Conservation (phyloP, 2,797 vertebrate species). For the Prionace glauca region DNA sequence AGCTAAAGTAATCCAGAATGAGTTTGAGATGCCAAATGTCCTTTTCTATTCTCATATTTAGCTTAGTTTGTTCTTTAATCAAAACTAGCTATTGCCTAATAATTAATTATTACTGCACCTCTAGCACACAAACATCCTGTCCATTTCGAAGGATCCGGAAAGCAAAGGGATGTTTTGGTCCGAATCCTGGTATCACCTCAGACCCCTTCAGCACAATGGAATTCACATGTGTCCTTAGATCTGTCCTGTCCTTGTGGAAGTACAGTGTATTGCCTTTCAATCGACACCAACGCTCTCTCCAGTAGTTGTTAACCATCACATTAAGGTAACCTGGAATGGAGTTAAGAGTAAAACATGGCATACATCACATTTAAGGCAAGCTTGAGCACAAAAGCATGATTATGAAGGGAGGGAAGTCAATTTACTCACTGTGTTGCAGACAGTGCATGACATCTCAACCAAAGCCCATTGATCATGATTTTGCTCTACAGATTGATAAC, state of each 20-base stretch:
- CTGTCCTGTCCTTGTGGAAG: conserved; percentile 76
- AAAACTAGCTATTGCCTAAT: neutral
- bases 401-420: neutral
- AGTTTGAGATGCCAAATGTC: neutral
- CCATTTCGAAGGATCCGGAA: conserved; percentile 78
- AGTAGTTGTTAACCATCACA: conserved; percentile 77
- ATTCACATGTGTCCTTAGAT: conserved; percentile 67
- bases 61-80: neutral
- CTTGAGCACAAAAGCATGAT: neutral
- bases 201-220: conserved; percentile 73
- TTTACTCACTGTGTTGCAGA: neutral
- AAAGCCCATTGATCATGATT: neutral
- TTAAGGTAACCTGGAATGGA: conserved; percentile 71
- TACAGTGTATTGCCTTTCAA: conserved; percentile 76
- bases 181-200: conserved; percentile 78
- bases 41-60: neutral
- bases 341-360: neutral
- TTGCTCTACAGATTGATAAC: neutral
- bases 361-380: neutral
- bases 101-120: conserved; percentile 62
- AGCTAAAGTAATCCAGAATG: neutral
- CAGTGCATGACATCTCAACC: neutral
- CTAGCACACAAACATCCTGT: conserved; percentile 72
- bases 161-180: conserved; percentile 86
- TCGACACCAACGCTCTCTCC: conserved; percentile 92